These are phyloP conservation scores for Schlechtendalia chinensis DNA, from an alignment of 1,140 invertebrate species.

Conservation along the genomic window DNA sequence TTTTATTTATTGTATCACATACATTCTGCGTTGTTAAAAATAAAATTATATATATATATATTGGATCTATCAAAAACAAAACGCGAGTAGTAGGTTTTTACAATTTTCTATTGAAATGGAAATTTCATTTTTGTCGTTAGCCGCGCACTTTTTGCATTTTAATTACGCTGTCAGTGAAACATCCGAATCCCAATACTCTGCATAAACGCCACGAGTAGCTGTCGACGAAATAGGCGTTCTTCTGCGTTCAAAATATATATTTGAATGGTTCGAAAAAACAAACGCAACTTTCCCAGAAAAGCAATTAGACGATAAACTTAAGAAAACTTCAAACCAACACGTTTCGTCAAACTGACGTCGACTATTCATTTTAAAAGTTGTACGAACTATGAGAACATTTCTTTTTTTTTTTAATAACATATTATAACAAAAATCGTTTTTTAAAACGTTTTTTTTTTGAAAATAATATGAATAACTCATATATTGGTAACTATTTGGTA, in stretches of 20 bases:
- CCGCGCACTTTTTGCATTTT: neutral
- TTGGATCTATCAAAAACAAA: neutral
- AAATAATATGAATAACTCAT: no score
- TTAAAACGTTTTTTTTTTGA: no score
- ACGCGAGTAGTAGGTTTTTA: neutral
- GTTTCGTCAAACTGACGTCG: neutral
- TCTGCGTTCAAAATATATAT: constrained; percentile 12
- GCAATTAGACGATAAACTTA: constrained; percentile 28
- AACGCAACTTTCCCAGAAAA: constrained; percentile 31
- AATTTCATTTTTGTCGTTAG: constrained; percentile 1
- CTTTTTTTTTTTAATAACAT: no score
- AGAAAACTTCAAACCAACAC: constrained; percentile 4
- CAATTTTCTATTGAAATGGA: neutral
- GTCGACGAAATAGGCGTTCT: constrained; percentile 10
- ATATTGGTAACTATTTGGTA: no score
- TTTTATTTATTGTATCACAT: neutral
- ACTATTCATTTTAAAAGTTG: neutral
- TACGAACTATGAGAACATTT: no score
- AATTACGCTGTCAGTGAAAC: constrained; percentile 2
- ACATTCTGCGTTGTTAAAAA: no score
- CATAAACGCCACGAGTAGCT: neutral
- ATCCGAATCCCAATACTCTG: no score
- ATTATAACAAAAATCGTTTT: no score
- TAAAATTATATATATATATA: neutral
- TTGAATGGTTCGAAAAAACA: constrained; percentile 16